A percentile compares a stretch with the other conserved stretches of the same genome.
phyloP scores from a whole-genome alignment of 2,113 vertebrate genomes.

The Pseudorasbora parva region DNA sequence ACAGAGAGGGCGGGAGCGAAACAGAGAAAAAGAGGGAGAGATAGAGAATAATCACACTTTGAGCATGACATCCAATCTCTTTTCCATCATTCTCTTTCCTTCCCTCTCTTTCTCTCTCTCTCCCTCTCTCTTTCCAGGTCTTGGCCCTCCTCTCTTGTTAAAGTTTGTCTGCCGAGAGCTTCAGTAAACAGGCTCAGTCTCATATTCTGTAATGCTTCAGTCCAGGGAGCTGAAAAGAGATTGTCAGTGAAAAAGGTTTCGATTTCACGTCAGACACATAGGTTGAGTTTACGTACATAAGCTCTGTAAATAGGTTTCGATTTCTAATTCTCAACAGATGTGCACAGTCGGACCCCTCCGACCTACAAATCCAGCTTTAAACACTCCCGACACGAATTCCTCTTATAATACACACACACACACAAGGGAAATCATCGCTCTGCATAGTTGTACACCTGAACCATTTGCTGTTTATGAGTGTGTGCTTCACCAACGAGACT shows the following conservation, averaged over 20 bases:
- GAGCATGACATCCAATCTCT: slow-evolving; percentile 46
- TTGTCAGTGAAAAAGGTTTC: slow-evolving; percentile 69
- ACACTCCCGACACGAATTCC: slow-evolving; percentile 19
- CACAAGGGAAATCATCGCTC: slow-evolving; percentile 32
- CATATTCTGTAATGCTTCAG: slow-evolving; percentile 42
- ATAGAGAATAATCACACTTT: slow-evolving; percentile 43
- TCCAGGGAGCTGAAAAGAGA: slow-evolving; percentile 40
- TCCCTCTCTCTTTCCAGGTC: slow-evolving; percentile 33
- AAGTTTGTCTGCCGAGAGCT: not conserved
- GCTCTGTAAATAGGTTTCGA: slow-evolving; percentile 78
- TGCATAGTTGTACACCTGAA: slow-evolving; percentile 46
- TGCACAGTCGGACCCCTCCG: slow-evolving; percentile 16
- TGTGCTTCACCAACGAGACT: not conserved
- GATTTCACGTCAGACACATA: slow-evolving; percentile 76
- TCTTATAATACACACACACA: slow-evolving; percentile 29
- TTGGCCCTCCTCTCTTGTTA: slow-evolving; percentile 41
- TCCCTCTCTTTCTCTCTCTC: slow-evolving; percentile 3
- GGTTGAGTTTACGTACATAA: slow-evolving; percentile 69
- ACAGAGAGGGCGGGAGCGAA: slow-evolving; percentile 21
- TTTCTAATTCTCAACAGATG: slow-evolving; percentile 76
- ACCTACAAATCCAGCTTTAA: slow-evolving; percentile 44
- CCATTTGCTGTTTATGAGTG: not conserved
- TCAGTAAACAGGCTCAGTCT: slow-evolving; percentile 6
- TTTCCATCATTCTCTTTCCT: slow-evolving; percentile 52
- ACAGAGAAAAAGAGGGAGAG: slow-evolving; percentile 26